Base-by-base conservation (phyloP, 1,140 invertebrate genomes). In the Uloborus diversus region DNA sequence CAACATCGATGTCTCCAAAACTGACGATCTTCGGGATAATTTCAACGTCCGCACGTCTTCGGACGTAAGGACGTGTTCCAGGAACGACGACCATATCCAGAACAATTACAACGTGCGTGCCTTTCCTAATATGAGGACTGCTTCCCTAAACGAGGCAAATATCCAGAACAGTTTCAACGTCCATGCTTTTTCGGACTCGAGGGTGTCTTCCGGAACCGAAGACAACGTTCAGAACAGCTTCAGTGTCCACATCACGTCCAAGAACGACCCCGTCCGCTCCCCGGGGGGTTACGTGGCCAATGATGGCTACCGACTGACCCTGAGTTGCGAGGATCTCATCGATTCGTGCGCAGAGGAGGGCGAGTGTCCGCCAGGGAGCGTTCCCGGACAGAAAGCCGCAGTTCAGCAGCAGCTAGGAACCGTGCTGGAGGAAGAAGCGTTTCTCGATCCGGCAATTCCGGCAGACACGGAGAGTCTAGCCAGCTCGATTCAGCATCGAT, bases 401-500 rank as follows among this genome's bases (percentile, higher is more conserved):
- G 71, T 75, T 64, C 57, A 61, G 30, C 73, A 78, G 73, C 69
- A 81, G 70, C 62, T 81, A 20, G 81, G 81, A 23, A 78, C 81
- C 25, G 81, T 81, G 51, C 62, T 81, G 47, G 79, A 81, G 51
- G 79, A 81, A 35, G 79, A 81, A 42, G 79, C 73, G 11, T 80
- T 64, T 33, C 51, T 80, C 11, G 68, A 80, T 14, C 27, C 53
- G 25, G 65, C 53, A 64, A 53, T 61, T 47, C 23, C 61, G 69
- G 51, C 42, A 27, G 81, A 81, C 49, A 73, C 64, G 3, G 66
- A 81, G 25, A 81, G 81, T 30, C 37, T 81, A 23, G 65, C 81
- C 9, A 78, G 81, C 28, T 81, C 81, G 14, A 70, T 68, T 2
- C 81, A 81, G 25, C 81, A 78, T 32, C 32, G 92, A 85, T 94